Evolutionary conservation across 2,888 invertebrate species (phyloP), one percentile per base, ranked within the genome.

Genomic region (Gibbula magus): DNA sequence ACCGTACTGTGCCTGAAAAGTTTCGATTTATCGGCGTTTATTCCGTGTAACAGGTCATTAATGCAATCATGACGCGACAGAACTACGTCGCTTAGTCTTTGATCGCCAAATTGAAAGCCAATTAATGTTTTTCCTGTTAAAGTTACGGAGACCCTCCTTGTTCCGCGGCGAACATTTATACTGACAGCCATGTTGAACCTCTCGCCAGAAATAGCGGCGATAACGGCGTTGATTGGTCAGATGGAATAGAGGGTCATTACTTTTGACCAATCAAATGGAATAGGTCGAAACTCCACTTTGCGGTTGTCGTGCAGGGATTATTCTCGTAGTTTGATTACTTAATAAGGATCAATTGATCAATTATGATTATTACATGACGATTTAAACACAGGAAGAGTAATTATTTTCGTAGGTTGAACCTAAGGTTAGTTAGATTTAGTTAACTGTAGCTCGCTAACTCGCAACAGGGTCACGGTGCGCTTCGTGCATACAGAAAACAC

Each of bases 161-260:
- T 86, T 86, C 87, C 90, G 91, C 95, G 95, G 95, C 95, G 96
- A 96, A 96, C 96, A 96, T 97, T 96, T 97, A 97, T 97, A 98
- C 97, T 97, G 97, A 96, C 96, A 96, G 96, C 96, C 96, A 97
- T 96, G 95, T 96, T 96, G 96, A 95, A 88, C 84, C 84, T 88
- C 83, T 86, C 86, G 87, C 88, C 86, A 88, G 87, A 90, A 91
- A 90, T 90, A 87, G 86, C 83, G 80, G 79, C 78, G 77, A 79
- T 81, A 84, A 81, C 81, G 54, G 61, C 78, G 83, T 80, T 86
- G 87, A 89, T 89, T 89, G 89, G 89, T 45, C 54, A 8, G 66
- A 35, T 29, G n/a, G 20, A 25, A 16, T 25, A n/a, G 35, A 54
- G 53, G 18, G 52, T 75, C 53, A 53, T 54, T 75, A 75, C 75